Evolutionary conservation across 2,113 vertebrate genomes (phyloP).

Genomic region (Lophotis ruficrista): DNA sequence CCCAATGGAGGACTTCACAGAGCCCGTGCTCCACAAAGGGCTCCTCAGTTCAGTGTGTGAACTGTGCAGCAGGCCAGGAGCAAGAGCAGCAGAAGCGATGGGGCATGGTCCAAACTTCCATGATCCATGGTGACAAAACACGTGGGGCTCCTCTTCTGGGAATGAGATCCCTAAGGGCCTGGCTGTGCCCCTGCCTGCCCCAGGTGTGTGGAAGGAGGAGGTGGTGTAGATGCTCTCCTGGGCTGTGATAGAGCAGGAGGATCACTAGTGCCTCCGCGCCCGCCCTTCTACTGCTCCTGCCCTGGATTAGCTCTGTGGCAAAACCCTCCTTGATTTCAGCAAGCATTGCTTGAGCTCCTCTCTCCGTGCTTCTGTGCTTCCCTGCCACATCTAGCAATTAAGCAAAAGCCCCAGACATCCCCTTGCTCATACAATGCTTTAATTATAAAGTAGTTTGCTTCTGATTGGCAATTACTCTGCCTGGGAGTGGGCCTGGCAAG

Average conservation of each 20-base stretch:
- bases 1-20: not conserved
- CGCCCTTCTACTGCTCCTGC: not conserved
- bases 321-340: slow-evolving; percentile 15
- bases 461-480: slow-evolving; percentile 47
- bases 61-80: not conserved
- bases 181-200: slow-evolving; percentile 1
- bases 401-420: slow-evolving; percentile 9
- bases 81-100: not conserved
- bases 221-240: not conserved
- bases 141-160: not conserved
- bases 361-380: not conserved
- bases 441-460: slow-evolving; percentile 52
- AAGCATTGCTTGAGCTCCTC: not conserved
- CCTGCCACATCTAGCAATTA: not conserved
- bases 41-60: rapidly evolving
- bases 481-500: not conserved
- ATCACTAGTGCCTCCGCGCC: not conserved
- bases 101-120: not conserved
- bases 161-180: slow-evolving; percentile 25
- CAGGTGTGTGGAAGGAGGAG: not conserved
- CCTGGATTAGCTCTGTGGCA: not conserved
- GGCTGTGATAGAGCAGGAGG: not conserved
- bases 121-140: not conserved
- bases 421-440: slow-evolving; percentile 34
- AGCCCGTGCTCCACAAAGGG: rapidly evolving